phyloP scores from a whole-genome alignment of 2,888 invertebrate genomes.

The Ectobius pallidus region DNA sequence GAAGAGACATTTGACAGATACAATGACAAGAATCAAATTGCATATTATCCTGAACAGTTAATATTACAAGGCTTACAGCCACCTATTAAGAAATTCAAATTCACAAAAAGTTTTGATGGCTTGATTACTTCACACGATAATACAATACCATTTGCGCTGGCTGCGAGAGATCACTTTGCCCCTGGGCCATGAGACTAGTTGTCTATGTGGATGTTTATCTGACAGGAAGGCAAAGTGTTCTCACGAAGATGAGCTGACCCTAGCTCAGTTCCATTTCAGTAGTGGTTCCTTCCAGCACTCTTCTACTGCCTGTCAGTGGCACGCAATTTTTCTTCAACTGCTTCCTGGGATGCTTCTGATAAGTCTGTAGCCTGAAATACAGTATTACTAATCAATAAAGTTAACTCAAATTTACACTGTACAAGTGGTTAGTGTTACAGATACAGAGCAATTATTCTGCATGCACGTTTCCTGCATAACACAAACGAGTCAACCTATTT shows the following conservation, averaged over 20 bases:
- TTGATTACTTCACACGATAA: constrained; percentile 40
- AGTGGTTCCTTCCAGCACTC: neutral
- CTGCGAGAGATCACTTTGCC: constrained; percentile 39
- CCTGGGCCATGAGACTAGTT: constrained; percentile 39
- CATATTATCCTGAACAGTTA: constrained; percentile 31
- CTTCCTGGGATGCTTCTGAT: constrained; percentile 91
- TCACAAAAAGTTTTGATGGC: constrained; percentile 34
- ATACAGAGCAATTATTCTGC: too few species aligned
- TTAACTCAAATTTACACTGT: too few species aligned
- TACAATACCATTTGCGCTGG: constrained; percentile 39
- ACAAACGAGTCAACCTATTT: too few species aligned
- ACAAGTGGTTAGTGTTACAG: too few species aligned
- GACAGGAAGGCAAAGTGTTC: constrained; percentile 39
- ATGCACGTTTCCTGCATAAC: too few species aligned
- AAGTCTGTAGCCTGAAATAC: constrained; percentile 85
- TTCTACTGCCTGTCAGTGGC: constrained; percentile 88
- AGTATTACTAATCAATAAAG: too few species aligned
- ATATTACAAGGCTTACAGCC: constrained; percentile 33
- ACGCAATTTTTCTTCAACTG: constrained; percentile 92
- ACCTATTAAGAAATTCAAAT: constrained; percentile 30
- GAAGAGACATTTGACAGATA: constrained; percentile 36
- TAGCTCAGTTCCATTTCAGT: neutral
- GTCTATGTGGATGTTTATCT: constrained; percentile 10
- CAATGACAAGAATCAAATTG: constrained; percentile 38
- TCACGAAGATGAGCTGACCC: constrained; percentile 27